These are phyloP conservation scores for Panurus biarmicus DNA, from an alignment of 2,113 vertebrate species.

Conservation along the genomic window DNA sequence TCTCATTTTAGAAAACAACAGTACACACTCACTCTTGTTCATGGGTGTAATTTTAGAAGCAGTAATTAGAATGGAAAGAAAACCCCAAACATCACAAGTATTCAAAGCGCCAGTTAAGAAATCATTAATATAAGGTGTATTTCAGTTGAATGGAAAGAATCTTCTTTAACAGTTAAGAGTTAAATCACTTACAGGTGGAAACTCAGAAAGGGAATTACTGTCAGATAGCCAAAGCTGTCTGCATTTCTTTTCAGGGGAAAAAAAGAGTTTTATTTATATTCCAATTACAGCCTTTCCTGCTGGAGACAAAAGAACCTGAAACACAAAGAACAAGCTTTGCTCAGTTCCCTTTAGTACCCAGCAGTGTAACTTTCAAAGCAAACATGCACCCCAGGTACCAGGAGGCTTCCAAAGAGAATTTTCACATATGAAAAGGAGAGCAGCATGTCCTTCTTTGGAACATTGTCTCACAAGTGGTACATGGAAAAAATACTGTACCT, in stretches of 20 bases:
- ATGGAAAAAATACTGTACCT: neutral
- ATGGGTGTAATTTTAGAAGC: neutral
- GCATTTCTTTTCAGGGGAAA: neutral
- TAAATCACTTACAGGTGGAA: neutral
- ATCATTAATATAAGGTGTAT: neutral
- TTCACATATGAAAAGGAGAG: neutral
- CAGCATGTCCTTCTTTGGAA: neutral
- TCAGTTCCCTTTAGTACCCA: neutral
- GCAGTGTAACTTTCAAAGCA: neutral
- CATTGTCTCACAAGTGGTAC: neutral
- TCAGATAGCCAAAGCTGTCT: neutral
- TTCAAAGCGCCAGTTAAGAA: neutral
- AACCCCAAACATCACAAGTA: neutral
- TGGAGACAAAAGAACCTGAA: neutral
- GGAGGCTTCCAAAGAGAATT: neutral
- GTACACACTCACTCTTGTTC: neutral
- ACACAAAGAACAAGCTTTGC: neutral
- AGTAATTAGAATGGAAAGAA: neutral
- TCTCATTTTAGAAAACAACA: neutral
- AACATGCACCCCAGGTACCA: neutral
- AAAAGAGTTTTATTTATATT: neutral
- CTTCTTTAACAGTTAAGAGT: neutral
- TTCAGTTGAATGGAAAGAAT: neutral
- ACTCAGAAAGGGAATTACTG: neutral
- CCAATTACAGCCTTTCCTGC: neutral